Percentiles rank a stretch among this genome's conserved stretches.
phyloP scores from a whole-genome alignment of 2,888 invertebrate species.

The Cacoxenus indagator region DNA sequence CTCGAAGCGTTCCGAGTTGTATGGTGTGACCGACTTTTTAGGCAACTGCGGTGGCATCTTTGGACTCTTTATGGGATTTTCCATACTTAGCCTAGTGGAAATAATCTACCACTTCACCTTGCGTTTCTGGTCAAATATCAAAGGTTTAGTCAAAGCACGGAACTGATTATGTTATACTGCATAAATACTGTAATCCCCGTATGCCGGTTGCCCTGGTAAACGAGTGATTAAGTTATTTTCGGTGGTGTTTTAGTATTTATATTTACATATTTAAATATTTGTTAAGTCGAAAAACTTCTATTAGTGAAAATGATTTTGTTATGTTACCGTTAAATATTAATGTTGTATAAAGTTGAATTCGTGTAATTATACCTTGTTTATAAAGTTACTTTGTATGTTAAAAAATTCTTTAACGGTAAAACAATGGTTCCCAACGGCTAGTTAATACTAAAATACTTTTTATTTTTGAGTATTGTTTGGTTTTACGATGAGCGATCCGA shows the following conservation, averaged over 20 bases:
- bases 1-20: slow-evolving; percentile 77
- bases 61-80: slow-evolving; percentile 71
- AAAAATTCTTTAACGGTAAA: no score
- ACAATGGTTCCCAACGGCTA: no score
- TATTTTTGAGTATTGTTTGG: no score
- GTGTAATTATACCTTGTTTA: no score
- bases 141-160: slow-evolving; percentile 24
- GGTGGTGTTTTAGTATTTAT: not conserved
- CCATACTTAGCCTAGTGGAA: slow-evolving; percentile 71
- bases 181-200: no score
- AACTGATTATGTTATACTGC: no score
- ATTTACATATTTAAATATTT: not conserved
- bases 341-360: no score
- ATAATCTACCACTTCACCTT: slow-evolving; percentile 72
- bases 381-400: no score
- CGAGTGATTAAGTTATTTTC: not conserved
- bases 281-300: not conserved
- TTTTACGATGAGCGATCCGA: no score
- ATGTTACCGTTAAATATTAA: no score
- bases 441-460: no score
- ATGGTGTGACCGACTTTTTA: slow-evolving; percentile 78
- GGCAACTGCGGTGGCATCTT: slow-evolving; percentile 80
- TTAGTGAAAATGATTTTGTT: not conserved
- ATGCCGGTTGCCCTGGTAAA: no score
- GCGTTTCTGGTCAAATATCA: slow-evolving; percentile 56